phyloP scores from a whole-genome alignment of 2,888 invertebrate species.

The Anticlea derivata region DNA sequence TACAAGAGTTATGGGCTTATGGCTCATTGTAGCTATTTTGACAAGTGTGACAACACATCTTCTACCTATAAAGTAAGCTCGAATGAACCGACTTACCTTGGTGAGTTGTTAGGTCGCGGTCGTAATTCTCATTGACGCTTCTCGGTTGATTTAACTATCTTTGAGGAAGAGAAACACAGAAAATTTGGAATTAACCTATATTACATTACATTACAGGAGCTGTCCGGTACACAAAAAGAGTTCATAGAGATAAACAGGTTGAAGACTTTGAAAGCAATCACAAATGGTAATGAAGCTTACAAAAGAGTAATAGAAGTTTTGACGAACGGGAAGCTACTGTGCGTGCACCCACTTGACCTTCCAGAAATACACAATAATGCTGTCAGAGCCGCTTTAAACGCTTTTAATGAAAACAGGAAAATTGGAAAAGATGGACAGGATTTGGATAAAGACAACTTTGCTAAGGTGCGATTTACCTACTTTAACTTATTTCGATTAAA shows the following conservation, averaged over 20 bases:
- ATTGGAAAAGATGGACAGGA: conserved; percentile 5
- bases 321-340: conserved; percentile 16
- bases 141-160: too few relatives aligned
- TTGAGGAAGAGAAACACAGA: too few relatives aligned
- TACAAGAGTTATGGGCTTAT: too few relatives aligned
- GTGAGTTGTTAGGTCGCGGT: too few relatives aligned
- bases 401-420: conserved; percentile 20
- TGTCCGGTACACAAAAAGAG: conserved; percentile 8
- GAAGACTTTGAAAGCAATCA: conserved; percentile 22
- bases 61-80: too few relatives aligned
- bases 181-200: too few relatives aligned
- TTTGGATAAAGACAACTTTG: conserved; percentile 14
- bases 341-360: conserved; percentile 14
- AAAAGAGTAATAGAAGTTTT: conserved; percentile 17
- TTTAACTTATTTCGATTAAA: too few relatives aligned
- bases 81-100: too few relatives aligned
- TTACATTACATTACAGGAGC: conserved; percentile 7
- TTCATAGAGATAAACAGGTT: conserved; percentile 20
- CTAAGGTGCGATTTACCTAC: conserved; percentile 15
- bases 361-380: conserved; percentile 13
- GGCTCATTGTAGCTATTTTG: too few relatives aligned
- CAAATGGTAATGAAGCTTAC: conserved; percentile 20
- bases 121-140: too few relatives aligned
- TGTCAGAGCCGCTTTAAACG: conserved; percentile 9
- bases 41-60: too few relatives aligned